Base-by-base conservation (phyloP, 2,888 invertebrate genomes). In the Drosophila putrida region DNA sequence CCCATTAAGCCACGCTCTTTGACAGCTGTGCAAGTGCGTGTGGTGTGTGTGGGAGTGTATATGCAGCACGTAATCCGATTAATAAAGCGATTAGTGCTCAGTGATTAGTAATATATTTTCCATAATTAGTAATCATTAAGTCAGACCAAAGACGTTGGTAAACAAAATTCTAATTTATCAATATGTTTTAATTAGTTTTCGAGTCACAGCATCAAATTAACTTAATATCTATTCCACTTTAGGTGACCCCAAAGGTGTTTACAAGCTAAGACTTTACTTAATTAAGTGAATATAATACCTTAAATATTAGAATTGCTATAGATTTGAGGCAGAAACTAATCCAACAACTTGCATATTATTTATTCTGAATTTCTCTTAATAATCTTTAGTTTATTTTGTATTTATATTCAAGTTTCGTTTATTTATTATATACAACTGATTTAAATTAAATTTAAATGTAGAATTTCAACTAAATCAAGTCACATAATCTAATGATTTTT, bases 31-130 rank as follows among this genome's bases (percentile, higher is more conserved):
- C 13, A 20, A 10, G n/a, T 53, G 59, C 11, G 27, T 33, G 47
- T 58, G 41, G 36, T 46, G 67, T 33, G 20, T 6, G 11, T 44
- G 59, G 9, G 47, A 44, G 64, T 64, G 57, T 66, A 71, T 65
- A 50, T 54, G 50, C 47, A 53, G 47, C 69, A 78, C 71, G 78
- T 88, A 83, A 83, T 83, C 84, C 62, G 89, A 83, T 83, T 83
- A 83, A 88, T 83, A 83, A 88, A 81, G 84, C 78, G 87, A 88
- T 83, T 83, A 78, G 76, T 66, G 70, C 51, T 63, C 64, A 75
- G 71, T 89, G 83, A 84, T 89, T 87, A 84, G 84, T 68, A 78
- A 84, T 84, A 89, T 89, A 89, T 89, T 81, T 84, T 89, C 73
- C 72, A 87, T 81, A 84, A 89, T 89, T 89, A 89, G 70, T 55